Evolutionary conservation across 2,113 vertebrate species (phyloP), one percentile per base, ranked within the genome.

Genomic region (Hystrix brachyura): DNA sequence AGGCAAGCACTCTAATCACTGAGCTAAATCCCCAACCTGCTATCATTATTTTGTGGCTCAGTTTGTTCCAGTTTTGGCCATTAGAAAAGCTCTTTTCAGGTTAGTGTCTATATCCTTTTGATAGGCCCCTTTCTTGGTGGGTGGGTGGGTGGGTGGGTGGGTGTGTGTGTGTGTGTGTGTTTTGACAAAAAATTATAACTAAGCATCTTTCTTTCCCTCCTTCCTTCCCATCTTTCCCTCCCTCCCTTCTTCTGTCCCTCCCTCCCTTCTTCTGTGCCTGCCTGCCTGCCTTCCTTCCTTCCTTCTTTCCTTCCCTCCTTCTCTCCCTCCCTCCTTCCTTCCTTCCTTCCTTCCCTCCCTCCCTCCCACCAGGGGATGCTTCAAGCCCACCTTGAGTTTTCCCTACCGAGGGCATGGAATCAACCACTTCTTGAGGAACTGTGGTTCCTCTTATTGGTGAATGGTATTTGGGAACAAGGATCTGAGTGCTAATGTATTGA

Each of bases 391-490:
- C 14, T 55, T 72, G 6, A 74, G 27, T 94, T 96, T 83, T 72
- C 72, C 60, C 51, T 74, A 18, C 38, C 48, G 5, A 0, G 46
- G 8, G 48, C 57, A 65, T 53, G 32, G 71, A 84, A 55, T 79
- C 53, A 38, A 9, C 48, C 27, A 67, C 43, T 84, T 85, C 46
- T 88, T 89, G 51, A 65, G 71, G 60, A 80, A 64, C 48, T 6
- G 46, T 80, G 48, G 21, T 17, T 69, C 14, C 43, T 64, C 71
- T 94, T 82, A 19, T 19, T 38, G 43, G 60, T 67, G 32, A 86
- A n/a, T 76, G 23, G 34, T 92, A 48, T 93, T 94, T 94, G 81
- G 64, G 92, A 93, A 87, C 51, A 87, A 67, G 93, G 11, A 90
- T 90, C 19, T n/a, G 46, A 32, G 29, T 64, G 29, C 21, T 7